phyloP scores from a whole-genome alignment of 2,113 vertebrate species.

The Notarius quadriscutis region DNA sequence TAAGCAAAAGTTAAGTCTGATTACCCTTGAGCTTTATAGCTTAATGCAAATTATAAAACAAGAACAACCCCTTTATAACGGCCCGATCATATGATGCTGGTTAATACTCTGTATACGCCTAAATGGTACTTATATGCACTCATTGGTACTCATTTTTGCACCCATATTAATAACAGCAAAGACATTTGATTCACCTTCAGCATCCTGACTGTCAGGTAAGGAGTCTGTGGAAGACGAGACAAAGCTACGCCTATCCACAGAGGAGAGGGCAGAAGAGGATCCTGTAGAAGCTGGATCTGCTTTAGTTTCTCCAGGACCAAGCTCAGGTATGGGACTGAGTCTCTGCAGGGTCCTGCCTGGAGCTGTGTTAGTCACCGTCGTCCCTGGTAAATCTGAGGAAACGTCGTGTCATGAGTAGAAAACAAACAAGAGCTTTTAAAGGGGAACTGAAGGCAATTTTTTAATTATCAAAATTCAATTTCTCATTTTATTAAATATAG shows the following conservation, averaged over 20 bases:
- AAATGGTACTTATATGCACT: not conserved
- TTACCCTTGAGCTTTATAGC: not conserved
- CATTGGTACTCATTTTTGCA: not conserved
- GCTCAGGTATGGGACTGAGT: constrained; percentile 46
- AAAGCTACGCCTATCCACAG: constrained; percentile 62
- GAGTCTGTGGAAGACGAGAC: constrained; percentile 56
- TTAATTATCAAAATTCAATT: no score
- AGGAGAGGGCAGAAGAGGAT: constrained; percentile 55
- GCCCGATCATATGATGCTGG: not conserved
- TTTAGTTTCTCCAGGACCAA: constrained; percentile 41
- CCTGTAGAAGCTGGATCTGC: constrained; percentile 12
- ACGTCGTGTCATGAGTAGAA: not conserved
- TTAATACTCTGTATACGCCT: not conserved
- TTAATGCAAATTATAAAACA: not conserved
- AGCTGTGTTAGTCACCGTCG: constrained; percentile 48
- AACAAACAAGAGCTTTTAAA: not conserved
- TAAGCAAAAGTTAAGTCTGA: not conserved
- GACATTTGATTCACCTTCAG: constrained; percentile 64
- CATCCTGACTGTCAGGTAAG: constrained; percentile 60
- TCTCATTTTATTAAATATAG: no score
- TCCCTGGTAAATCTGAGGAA: constrained; percentile 43
- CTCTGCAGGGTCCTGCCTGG: constrained; percentile 43
- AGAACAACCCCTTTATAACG: not conserved
- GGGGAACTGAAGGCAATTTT: no score
- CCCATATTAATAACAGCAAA: not conserved